Evolutionary conservation across 2,888 invertebrate species (phyloP), one percentile per base, ranked within the genome.

Genomic region (Lucinisca nassula): DNA sequence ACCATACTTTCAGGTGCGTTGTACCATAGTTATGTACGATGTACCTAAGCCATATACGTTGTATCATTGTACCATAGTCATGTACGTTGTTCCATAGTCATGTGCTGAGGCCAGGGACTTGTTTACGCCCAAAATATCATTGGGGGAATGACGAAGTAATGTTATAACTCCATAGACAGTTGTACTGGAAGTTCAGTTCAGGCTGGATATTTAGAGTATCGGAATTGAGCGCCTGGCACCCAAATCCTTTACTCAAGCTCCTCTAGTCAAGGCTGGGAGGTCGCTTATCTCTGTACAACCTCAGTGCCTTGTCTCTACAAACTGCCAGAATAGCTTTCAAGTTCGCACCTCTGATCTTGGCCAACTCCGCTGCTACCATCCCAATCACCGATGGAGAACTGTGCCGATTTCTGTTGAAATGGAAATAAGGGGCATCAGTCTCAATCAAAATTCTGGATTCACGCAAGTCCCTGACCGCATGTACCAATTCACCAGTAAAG

Each of bases 381-480:
- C 74, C 74, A 21, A 74, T 74, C 27, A 74, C 27, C 14, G 74
- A 40, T 27, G 74, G 74, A 1, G 74, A 24, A 30, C 74, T 74
- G 45, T 40, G 38, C 21, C 40, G 74, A n/a, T 4, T 27, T 24
- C 45, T n/a, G 6, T 24, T 17, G 27, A 12, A 74, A 40, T 24
- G 74, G 45, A 74, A 74, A 45, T 74, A 74, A 10, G 74, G 74
- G 30, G 74, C 74, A 45, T 74, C 74, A 1, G 74, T 74, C 45
- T 74, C 74, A 3, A 74, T 40, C 3, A 74, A 45, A 3, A 74
- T 32, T 21, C 67, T 67, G 1, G 8, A 3, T 21, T 35, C 67
- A 67, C 35, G 35, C 10, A 67, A 35, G 4, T 35, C 35, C 17
- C 35, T 3, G 2, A 67, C 67, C 17, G 67, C 67, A 17, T 35